Percentiles rank a stretch among this genome's conserved stretches.
These are phyloP conservation scores for Hanleya hanleyi DNA, from an alignment of 2,888 invertebrate genomes.

Conservation along the genomic window DNA sequence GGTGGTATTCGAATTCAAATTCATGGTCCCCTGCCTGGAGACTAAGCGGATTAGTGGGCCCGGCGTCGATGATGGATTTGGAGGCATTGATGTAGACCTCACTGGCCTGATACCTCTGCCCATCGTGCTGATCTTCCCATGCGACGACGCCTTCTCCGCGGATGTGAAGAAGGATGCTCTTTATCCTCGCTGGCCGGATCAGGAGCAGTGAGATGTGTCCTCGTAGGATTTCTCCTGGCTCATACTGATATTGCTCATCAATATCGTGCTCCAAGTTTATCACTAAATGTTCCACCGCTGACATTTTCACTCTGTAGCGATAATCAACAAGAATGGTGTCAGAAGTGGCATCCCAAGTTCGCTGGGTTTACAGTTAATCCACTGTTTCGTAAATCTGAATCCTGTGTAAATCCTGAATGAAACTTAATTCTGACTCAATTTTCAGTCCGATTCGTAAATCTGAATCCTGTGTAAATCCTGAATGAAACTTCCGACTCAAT, in stretches of 20 bases:
- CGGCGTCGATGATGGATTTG: constrained; percentile 41
- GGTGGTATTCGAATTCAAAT: constrained; percentile 67
- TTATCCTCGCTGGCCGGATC: constrained; percentile 29
- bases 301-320: neutral
- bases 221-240: constrained; percentile 69
- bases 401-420: too few species aligned
- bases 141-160: constrained; percentile 64
- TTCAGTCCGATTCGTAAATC: too few species aligned
- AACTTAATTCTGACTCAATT: too few species aligned
- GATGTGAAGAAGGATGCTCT: constrained; percentile 43
- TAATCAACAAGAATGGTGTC: too few species aligned
- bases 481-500: too few species aligned
- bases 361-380: too few species aligned
- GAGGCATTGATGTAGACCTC: constrained; percentile 69
- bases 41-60: constrained; percentile 31
- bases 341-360: too few species aligned
- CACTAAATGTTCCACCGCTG: constrained; percentile 49
- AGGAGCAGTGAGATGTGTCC: constrained; percentile 49
- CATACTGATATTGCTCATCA: constrained; percentile 73
- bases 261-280: constrained; percentile 72
- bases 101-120: constrained; percentile 49
- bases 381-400: too few species aligned
- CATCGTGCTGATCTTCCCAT: constrained; percentile 63
- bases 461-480: too few species aligned
- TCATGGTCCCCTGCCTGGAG: constrained; percentile 59